Evolutionary conservation across 2,113 vertebrate species (phyloP), one percentile per base, ranked within the genome.

Genomic region (Manacus vitellinus): DNA sequence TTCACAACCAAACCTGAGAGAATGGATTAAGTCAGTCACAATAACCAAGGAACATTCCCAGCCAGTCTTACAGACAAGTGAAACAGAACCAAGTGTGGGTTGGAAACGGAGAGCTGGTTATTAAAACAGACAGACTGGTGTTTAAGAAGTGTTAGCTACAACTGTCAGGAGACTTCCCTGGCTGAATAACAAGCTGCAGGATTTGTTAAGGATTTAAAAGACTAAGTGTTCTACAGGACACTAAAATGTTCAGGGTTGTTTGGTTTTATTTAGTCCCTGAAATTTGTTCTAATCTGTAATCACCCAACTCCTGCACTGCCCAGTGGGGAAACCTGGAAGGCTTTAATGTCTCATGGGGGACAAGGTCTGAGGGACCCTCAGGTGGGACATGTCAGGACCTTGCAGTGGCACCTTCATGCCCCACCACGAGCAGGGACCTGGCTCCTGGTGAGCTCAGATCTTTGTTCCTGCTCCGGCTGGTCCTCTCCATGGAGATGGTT

Each of bases 401-500:
- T 8, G 41, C 43, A 59, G 44, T 1, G 56, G 13, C 28, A 19
- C 79, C 59, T 71, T 25, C 31, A 6, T 11, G 47, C 16, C 51
- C 39, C 18, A 4, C 21, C 56, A 8, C 1, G 37, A 71, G 75
- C 20, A 43, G 18, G 68, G 56, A 31, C 24, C 70, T 13, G 73
- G 73, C 66, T 87, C 52, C 37, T 6, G 19, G 41, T n/a, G 72
- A 83, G 76, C 61, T 43, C 27, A 63, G 61, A 30, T 63, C 61
- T 14, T 20, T 43, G 61, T 21, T 63, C 18, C 73, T 89, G 71
- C 66, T 81, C 73, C 0, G 76, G 58, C 71, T 91, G 80, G 65
- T 74, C 56, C 87, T 95, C 91, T 95, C 94, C 95, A 82, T 89
- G 94, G 92, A 66, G 87, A 96, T 87, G 14, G 21, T 62, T 91